Conservation (phyloP, 2,113 vertebrate species). For the Corythornis vintsioides region DNA sequence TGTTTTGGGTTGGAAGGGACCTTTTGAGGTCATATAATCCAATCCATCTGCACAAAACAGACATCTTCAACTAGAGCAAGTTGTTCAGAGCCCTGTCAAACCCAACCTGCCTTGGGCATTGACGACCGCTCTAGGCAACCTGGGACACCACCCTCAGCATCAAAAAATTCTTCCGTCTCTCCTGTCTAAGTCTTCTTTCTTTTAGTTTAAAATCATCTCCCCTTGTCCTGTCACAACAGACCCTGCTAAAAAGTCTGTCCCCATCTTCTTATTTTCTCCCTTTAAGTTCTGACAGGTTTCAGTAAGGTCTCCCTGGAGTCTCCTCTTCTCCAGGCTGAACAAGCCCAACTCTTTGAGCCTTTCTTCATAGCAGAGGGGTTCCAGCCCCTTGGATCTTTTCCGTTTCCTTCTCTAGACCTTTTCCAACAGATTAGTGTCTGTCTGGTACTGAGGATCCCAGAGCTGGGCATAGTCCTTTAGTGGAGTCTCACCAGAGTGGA, state of each 20-base stretch:
- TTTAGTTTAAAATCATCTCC: background rate
- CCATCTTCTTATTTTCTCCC: too few relatives aligned
- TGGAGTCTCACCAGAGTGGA: too few relatives aligned
- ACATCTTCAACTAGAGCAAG: background rate
- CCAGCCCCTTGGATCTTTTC: background rate
- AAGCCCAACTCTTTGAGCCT: background rate
- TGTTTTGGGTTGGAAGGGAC: background rate
- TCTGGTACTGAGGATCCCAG: background rate
- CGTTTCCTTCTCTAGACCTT: too few relatives aligned
- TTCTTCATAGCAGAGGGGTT: background rate
- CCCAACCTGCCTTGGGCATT: background rate
- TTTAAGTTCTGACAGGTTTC: too few relatives aligned
- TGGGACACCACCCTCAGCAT: too few relatives aligned
- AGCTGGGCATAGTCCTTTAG: background rate
- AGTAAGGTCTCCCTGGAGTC: too few relatives aligned
- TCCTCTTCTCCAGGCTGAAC: too few relatives aligned
- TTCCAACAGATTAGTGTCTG: background rate
- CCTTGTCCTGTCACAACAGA: background rate
- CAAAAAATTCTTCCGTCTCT: too few relatives aligned
- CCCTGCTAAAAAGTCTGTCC: too few relatives aligned
- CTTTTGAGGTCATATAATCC: background rate
- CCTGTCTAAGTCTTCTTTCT: background rate
- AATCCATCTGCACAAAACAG: background rate
- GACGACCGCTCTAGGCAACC: too few relatives aligned
- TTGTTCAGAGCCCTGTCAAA: background rate